Conservation (phyloP, 2,888 invertebrate genomes). For the Cheilosia variabilis region DNA sequence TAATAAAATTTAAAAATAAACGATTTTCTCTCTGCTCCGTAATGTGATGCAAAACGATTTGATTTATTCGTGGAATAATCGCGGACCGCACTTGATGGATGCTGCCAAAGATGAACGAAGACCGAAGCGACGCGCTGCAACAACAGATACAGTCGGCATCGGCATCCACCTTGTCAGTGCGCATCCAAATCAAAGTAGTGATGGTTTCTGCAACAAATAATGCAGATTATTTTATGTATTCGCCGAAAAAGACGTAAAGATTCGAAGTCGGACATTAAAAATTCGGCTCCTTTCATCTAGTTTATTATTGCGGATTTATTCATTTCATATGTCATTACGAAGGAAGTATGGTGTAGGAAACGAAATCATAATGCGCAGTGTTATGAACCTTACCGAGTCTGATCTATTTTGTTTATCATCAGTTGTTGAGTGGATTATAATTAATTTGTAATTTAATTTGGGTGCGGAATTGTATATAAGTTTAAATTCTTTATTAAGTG, state of each 20-base stretch:
- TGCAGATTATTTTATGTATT: conserved; percentile 72
- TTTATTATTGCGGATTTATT: conserved; percentile 63
- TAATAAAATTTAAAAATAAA: conserved; percentile 75
- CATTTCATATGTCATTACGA: conserved; percentile 38
- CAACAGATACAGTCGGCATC: conserved; percentile 38
- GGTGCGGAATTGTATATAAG: background rate
- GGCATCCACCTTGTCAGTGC: conserved; percentile 54
- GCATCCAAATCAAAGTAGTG: conserved; percentile 65
- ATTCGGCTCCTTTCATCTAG: conserved; percentile 73
- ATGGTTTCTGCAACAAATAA: conserved; percentile 70
- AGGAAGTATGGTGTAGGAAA: conserved; percentile 1
- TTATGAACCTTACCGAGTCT: background rate
- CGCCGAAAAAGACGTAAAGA: conserved; percentile 75
- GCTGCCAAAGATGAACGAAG: conserved; percentile 69
- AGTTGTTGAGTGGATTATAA: background rate
- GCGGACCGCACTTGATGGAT: conserved; percentile 74
- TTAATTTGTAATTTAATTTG: background rate
- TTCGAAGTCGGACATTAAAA: conserved; percentile 69
- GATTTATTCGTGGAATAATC: conserved; percentile 75
- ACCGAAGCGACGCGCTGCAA: conserved; percentile 45
- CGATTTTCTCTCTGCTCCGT: conserved; percentile 65
- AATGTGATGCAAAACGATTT: conserved; percentile 72
- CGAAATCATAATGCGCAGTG: background rate
- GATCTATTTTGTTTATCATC: background rate
- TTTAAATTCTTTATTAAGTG: too few relatives aligned